Conservation (phyloP, 2,888 invertebrate species). For the Meta bourneti region DNA sequence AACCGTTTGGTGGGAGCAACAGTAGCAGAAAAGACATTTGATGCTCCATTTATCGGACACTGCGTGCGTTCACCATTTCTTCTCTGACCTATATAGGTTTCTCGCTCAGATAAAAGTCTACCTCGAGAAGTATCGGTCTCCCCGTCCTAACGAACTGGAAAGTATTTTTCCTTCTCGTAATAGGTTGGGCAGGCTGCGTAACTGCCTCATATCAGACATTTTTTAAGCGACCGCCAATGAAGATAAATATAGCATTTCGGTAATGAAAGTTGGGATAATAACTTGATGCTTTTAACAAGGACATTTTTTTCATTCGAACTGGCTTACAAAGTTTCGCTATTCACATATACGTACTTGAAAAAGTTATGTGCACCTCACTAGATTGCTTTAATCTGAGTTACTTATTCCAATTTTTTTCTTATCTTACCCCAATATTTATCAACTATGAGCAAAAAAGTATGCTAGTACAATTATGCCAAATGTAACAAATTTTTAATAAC, state of each 20-base stretch:
- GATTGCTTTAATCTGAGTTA: no score
- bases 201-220: slow-evolving; percentile 62
- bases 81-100: slow-evolving; percentile 68
- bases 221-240: slow-evolving; percentile 51
- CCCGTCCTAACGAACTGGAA: slow-evolving; percentile 65
- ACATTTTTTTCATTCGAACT: slow-evolving; percentile 14
- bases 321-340: background rate
- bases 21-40: slow-evolving; percentile 75
- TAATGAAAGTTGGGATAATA: slow-evolving; percentile 47
- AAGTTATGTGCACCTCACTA: no score
- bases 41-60: slow-evolving; percentile 72
- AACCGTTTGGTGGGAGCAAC: slow-evolving; percentile 73
- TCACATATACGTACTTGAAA: no score
- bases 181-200: slow-evolving; percentile 53
- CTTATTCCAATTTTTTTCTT: no score
- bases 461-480: no score
- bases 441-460: no score
- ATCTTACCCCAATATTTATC: no score
- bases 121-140: slow-evolving; percentile 62
- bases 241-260: slow-evolving; percentile 54
- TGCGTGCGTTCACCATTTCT: slow-evolving; percentile 47
- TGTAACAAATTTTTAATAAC: no score
- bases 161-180: slow-evolving; percentile 63
- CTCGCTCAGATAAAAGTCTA: slow-evolving; percentile 69
- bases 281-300: slow-evolving; percentile 37